phyloP scores from a whole-genome alignment of 2,797 vertebrate species.

The Vireo griseus region DNA sequence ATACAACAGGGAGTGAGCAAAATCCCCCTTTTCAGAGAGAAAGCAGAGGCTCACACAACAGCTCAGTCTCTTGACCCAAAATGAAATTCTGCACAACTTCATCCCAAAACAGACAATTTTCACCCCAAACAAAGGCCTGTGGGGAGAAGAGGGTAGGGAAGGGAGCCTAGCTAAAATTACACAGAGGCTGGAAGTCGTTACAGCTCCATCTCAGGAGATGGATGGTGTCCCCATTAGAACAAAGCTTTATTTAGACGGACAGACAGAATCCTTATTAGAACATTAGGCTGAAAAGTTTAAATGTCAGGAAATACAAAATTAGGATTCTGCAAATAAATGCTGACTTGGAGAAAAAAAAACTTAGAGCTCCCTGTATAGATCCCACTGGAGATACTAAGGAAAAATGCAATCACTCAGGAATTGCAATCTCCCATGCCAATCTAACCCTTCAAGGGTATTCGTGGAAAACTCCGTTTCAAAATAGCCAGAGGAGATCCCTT shows the following conservation, averaged over 20 bases:
- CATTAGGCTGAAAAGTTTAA: slow-evolving; percentile 50
- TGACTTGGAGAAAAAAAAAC: slow-evolving; percentile 5
- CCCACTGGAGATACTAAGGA: neutral
- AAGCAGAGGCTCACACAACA: slow-evolving; percentile 44
- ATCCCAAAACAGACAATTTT: slow-evolving; percentile 39
- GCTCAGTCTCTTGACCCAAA: slow-evolving; percentile 13
- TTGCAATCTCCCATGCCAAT: neutral
- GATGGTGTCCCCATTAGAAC: slow-evolving; percentile 54
- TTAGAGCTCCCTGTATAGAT: neutral
- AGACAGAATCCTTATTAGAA: slow-evolving; percentile 52
- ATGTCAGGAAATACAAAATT: slow-evolving; percentile 52
- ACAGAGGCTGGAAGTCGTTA: slow-evolving; percentile 19
- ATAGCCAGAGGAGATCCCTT: neutral
- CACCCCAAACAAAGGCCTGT: slow-evolving; percentile 37
- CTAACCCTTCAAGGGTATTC: neutral
- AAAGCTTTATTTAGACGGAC: slow-evolving; percentile 47
- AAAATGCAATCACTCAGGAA: neutral
- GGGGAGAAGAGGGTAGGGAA: neutral
- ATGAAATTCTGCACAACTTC: slow-evolving; percentile 18
- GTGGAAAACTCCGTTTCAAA: neutral
- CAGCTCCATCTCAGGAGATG: neutral
- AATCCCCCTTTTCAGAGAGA: slow-evolving; percentile 49
- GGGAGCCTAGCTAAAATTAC: slow-evolving; percentile 34
- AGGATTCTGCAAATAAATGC: slow-evolving; percentile 51
- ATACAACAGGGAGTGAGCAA: slow-evolving; percentile 13